phyloP scores from a whole-genome alignment of 2,797 vertebrate species.

The Pelodytes ibericus region DNA sequence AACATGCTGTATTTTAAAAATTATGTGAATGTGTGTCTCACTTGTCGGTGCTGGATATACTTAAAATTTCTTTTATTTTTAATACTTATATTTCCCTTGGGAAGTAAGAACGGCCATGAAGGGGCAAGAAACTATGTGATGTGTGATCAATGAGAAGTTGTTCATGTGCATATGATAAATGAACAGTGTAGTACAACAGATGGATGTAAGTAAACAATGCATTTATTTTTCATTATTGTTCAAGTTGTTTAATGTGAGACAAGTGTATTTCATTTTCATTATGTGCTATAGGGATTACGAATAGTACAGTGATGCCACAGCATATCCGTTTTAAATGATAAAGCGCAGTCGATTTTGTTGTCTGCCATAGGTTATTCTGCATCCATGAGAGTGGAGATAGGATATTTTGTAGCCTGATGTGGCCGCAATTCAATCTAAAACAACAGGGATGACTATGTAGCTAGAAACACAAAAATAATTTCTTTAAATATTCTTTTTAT shows the following conservation, averaged over 20 bases:
- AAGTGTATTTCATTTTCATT: slow-evolving; percentile 44
- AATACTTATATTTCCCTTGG: background rate
- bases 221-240: slow-evolving; percentile 50
- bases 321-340: slow-evolving; percentile 2
- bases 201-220: slow-evolving; percentile 49
- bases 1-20: no score
- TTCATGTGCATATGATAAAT: slow-evolving; percentile 26
- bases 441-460: background rate
- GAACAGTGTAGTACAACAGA: slow-evolving; percentile 19
- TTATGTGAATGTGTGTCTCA: no score
- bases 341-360: background rate
- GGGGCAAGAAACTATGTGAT: slow-evolving; percentile 2
- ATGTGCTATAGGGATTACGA: slow-evolving; percentile 14
- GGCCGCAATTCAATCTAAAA: background rate
- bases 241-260: slow-evolving; percentile 23
- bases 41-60: no score
- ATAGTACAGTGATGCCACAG: background rate
- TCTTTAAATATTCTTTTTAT: no score
- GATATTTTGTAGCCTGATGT: background rate
- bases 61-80: background rate
- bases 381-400: background rate
- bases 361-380: background rate
- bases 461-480: no score
- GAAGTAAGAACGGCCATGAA: slow-evolving; percentile 1
- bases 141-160: slow-evolving; percentile 19